A percentile compares a stretch with the other conserved stretches of the same genome.
Conservation (phyloP, 2,113 vertebrate genomes). For the Nothocercus julius region DNA sequence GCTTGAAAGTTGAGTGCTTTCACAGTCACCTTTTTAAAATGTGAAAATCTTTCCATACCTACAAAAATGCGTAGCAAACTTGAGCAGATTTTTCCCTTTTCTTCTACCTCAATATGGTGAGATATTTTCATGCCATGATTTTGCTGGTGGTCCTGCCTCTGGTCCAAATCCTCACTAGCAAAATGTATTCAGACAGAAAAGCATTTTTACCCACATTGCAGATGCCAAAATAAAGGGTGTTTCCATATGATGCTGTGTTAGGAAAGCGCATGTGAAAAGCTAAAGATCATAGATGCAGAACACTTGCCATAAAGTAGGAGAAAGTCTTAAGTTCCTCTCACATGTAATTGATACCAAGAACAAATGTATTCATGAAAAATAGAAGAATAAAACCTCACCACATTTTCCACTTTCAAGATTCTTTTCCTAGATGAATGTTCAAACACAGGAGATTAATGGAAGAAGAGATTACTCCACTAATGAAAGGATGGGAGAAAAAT, state of each 20-base stretch:
- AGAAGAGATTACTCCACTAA: not conserved
- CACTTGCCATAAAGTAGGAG: not conserved
- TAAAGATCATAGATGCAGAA: not conserved
- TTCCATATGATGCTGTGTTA: accelerated
- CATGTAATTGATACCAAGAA: not conserved
- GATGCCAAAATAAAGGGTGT: not conserved
- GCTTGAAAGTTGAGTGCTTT: not conserved
- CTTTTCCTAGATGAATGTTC: not conserved
- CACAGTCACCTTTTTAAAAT: not conserved
- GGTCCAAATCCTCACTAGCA: not conserved
- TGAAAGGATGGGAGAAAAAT: not conserved
- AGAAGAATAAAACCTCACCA: not conserved
- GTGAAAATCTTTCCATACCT: not conserved
- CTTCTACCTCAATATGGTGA: not conserved
- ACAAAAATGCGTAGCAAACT: not conserved
- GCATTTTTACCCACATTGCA: not conserved
- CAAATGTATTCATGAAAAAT: not conserved
- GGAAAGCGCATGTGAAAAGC: not conserved
- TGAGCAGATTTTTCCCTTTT: not conserved
- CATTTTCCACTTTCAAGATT: not conserved
- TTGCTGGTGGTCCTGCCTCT: not conserved
- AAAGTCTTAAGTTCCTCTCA: not conserved
- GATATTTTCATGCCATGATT: not conserved
- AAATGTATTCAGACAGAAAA: not conserved
- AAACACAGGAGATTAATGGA: not conserved